These are phyloP conservation scores for Luscinia megarhynchos DNA, from an alignment of 2,797 vertebrate species.

Conservation along the genomic window DNA sequence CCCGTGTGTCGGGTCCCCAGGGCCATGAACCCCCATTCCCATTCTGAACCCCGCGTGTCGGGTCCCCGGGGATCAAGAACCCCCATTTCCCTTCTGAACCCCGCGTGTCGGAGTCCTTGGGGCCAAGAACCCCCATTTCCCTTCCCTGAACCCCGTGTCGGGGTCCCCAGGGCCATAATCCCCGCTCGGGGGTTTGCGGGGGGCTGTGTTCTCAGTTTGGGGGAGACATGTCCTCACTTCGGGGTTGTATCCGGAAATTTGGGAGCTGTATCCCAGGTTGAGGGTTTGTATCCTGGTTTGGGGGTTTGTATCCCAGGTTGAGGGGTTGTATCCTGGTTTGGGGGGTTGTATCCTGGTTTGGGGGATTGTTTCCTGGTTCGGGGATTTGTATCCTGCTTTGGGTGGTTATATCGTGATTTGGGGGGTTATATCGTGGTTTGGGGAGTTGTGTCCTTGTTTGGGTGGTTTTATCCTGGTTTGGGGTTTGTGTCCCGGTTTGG, in stretches of 20 bases:
- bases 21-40: too few relatives aligned
- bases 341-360: not conserved
- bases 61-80: not conserved
- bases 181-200: fast-evolving
- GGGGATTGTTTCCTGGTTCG: fast-evolving
- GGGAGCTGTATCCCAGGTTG: not conserved
- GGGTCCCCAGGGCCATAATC: fast-evolving
- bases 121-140: too few relatives aligned
- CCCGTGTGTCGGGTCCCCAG: too few relatives aligned
- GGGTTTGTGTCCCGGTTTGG: too few relatives aligned
- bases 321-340: not conserved
- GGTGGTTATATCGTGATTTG: fast-evolving
- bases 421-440: not conserved
- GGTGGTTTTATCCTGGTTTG: fast-evolving
- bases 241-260: not conserved
- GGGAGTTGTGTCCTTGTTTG: fast-evolving
- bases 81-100: not conserved
- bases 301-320: not conserved
- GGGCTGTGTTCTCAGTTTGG: too few relatives aligned
- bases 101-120: too few relatives aligned
- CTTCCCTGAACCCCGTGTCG: too few relatives aligned
- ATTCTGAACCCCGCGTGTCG: too few relatives aligned
- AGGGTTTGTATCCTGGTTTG: not conserved
- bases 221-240: not conserved
- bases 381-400: too few relatives aligned